Evolutionary conservation across 2,113 vertebrate genomes (phyloP), one percentile per base, ranked within the genome.

Genomic region (Forbesichthys papilliferus): DNA sequence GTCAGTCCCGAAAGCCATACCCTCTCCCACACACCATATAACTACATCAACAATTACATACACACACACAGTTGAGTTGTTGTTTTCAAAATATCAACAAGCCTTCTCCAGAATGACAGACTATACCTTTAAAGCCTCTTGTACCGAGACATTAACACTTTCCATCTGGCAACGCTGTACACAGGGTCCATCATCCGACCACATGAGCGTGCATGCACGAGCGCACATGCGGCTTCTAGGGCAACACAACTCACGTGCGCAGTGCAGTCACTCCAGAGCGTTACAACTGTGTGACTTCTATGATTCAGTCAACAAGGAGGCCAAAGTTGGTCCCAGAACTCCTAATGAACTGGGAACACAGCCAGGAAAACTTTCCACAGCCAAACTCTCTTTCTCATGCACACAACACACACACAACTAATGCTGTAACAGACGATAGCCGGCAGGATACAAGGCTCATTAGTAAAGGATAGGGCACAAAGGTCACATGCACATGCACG

Each of bases 241-340:
- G 9, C 58, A 27, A 27, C 27, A 27, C 27, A 27, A 27, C 27
- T 2, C 27, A 27, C 27, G 27, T 48, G 10, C 8, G 18, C 46
- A 49, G 5, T 18, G 12, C 16, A 56, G 53, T 47, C 49, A 36
- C 58, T 27, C 27, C 27, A 27, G 27, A 55, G 46, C 56, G 62
- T 36, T 68, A 68, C 69, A 64, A 36, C 64, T 60, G 60, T 8
- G 53, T 8, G 53, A 76, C 65, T 64, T 75, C 58, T 59, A 47
- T 53, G n/a, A 48, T 4, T 27, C 27, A 0, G 59, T 27, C 27
- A 76, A 52, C 33, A 20, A 18, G 9, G 49, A 57, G 47, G 58
- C 57, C n/a, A 61, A 71, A 51, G 69, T 73, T 63, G 33, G 34
- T 71, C 61, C 56, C 20, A 16, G 27, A 75, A 64, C 56, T 70